Evolutionary conservation across 2,113 vertebrate species (phyloP).

Genomic region (Melanocharis versteri): DNA sequence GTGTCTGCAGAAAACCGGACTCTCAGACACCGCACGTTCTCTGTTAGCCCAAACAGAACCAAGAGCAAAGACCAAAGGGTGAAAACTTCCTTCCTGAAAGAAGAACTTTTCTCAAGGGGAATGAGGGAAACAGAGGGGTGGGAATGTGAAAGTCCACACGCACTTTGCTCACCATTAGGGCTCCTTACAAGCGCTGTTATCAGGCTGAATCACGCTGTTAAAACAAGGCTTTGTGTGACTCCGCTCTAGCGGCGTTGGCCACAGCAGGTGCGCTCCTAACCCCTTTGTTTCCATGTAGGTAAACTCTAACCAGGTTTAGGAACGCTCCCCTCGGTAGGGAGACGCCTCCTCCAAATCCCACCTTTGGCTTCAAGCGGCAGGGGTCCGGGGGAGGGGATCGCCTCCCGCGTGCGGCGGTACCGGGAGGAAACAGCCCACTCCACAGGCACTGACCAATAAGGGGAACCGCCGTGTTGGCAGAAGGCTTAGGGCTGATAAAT

Average conservation of each 20-base stretch:
- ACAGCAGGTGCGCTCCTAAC: not conserved
- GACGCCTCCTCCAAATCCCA: not conserved
- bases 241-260: not conserved
- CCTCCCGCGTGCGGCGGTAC: not conserved
- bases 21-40: not conserved
- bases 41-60: not conserved
- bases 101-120: not conserved
- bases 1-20: not conserved
- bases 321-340: not conserved
- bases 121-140: not conserved
- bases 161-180: not conserved
- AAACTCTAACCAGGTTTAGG: not conserved
- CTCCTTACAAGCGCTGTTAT: not conserved
- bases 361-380: not conserved
- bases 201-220: not conserved
- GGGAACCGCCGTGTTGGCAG: slow-evolving; percentile 29
- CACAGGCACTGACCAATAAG: slow-evolving; percentile 64
- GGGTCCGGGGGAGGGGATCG: not conserved
- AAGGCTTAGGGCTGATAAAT: slow-evolving; percentile 47
- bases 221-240: not conserved
- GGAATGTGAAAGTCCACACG: not conserved
- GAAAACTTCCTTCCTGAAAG: not conserved
- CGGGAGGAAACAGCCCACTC: not conserved
- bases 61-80: not conserved
- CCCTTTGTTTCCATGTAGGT: not conserved